phyloP scores from a whole-genome alignment of 2,113 vertebrate species.

The Platycercus adscitus region DNA sequence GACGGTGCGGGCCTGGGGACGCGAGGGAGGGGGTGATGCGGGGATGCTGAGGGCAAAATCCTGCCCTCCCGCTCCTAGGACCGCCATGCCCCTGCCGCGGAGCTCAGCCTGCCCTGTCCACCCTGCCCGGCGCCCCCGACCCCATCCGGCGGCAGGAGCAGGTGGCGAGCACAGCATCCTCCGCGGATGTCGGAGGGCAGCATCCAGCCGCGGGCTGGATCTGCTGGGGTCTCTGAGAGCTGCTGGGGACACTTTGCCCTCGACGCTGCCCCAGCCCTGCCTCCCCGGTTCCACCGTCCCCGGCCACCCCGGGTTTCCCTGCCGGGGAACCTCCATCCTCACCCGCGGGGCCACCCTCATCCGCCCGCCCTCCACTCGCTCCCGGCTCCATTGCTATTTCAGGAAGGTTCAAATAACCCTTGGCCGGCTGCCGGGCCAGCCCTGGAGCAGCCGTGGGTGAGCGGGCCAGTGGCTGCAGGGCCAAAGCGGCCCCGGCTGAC shows the following conservation, averaged over 20 bases:
- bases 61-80: rapidly evolving
- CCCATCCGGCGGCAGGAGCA: background rate
- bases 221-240: background rate
- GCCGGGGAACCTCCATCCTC: background rate
- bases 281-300: background rate
- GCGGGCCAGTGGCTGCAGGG: background rate
- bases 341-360: rapidly evolving
- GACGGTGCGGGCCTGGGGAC: background rate
- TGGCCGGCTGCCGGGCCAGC: background rate
- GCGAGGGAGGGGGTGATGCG: background rate
- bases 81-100: rapidly evolving
- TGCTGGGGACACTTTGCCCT: background rate
- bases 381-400: background rate
- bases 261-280: background rate
- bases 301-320: rapidly evolving
- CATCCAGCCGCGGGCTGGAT: background rate
- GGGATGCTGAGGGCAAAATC: background rate
- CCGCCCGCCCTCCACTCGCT: background rate
- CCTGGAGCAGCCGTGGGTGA: background rate
- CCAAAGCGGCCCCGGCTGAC: background rate
- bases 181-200: background rate
- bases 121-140: too few relatives aligned
- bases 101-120: background rate
- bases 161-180: background rate
- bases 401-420: constrained; percentile 14